Evolutionary conservation across 1,140 invertebrate species (phyloP), one percentile per base, ranked within the genome.

Genomic region (Eciton burchellii): DNA sequence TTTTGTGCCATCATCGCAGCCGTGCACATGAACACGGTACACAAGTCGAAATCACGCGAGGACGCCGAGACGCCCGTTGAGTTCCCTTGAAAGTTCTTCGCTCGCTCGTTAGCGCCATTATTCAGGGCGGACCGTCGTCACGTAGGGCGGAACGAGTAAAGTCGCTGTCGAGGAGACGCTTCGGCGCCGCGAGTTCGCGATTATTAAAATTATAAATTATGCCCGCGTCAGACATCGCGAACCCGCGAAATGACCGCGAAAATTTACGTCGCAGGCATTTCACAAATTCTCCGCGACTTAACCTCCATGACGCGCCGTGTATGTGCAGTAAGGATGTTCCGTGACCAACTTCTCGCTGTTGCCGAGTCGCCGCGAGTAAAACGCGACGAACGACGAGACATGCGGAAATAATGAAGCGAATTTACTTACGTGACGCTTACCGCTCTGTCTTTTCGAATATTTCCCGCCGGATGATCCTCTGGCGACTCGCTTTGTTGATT

Each of bases 121-220:
- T 63, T 79, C 74, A 79, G n/a, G 35, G 49, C 49, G 56, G 41
- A 70, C 70, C 70, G 74, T 79, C 63, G 74, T 79, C 74, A 79
- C 63, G 74, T 70, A 29, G 52, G 56, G 74, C 49, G 63, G 24
- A 79, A 79, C 54, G 74, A 79, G 74, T 29, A 45, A 79, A 79
- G 74, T 79, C 63, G 74, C 4, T 29, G 5, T 21, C 45, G 60
- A 45, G 1, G 60, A 66, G 29, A 63, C 29, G 57, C 47, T 29
- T 16, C 14, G 62, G 57, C 41, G 72, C 49, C 68, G 12, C 19
- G 35, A 35, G 35, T 6, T 35, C 35, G 74, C 41, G 74, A 63
- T 79, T 79, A 79, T 79, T 79, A 79, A 79, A 79, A 79, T 79
- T 79, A 79, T 79, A 79, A 79, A 79, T 79, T 79, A 79, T 68